These are phyloP conservation scores for Syngnathus floridae DNA, from an alignment of 2,113 vertebrate species.

Conservation along the genomic window DNA sequence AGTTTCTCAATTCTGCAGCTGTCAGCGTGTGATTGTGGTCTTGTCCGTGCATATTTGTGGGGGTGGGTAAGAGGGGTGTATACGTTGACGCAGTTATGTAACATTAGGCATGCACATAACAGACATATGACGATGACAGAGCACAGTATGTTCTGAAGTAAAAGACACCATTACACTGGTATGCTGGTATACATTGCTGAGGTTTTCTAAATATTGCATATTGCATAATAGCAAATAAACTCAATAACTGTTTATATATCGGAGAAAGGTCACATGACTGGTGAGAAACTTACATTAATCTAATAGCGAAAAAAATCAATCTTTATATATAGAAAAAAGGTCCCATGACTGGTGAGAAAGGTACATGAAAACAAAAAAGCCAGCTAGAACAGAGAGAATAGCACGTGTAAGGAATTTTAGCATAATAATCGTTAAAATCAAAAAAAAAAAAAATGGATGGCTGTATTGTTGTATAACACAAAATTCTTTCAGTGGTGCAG, in stretches of 20 bases:
- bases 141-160: conserved; percentile 26
- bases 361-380: not conserved
- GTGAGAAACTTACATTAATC: not conserved
- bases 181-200: not conserved
- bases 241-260: not conserved
- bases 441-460: too few species aligned
- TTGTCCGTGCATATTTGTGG: not conserved
- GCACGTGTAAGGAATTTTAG: not conserved
- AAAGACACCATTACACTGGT: not conserved
- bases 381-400: not conserved
- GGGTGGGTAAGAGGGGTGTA: not conserved
- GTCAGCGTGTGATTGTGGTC: conserved; percentile 4
- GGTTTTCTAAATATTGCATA: not conserved
- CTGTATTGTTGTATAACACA: too few species aligned
- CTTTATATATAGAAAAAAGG: not conserved
- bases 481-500: too few species aligned
- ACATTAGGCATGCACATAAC: conserved; percentile 38
- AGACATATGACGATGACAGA: conserved; percentile 15
- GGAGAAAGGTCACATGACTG: not conserved
- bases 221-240: not conserved
- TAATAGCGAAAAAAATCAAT: not conserved
- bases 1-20: conserved; percentile 40
- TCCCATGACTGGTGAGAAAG: not conserved
- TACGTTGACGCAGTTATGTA: conserved; percentile 33
- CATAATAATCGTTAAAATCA: not conserved